A percentile compares a stretch with the other conserved stretches of the same genome.
phyloP scores from a whole-genome alignment of 2,113 vertebrate species.

The Pyxicephalus adspersus region DNA sequence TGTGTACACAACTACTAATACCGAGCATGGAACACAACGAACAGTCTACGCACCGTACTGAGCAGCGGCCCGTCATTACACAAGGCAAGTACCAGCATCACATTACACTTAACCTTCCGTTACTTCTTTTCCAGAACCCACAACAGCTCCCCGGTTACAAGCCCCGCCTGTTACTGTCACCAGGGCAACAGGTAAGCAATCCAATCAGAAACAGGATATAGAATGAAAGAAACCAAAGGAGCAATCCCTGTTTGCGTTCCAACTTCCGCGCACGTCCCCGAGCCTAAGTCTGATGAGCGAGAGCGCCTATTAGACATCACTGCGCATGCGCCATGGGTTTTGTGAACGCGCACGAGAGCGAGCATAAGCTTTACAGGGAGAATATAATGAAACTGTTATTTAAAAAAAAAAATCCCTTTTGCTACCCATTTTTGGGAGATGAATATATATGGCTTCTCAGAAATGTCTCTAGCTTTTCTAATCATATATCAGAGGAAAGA shows the following conservation, averaged over 20 bases:
- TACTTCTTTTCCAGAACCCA: conserved; percentile 12
- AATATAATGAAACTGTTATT: too few relatives aligned
- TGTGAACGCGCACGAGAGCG: neutral
- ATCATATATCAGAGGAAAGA: too few relatives aligned
- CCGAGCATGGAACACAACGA: too few relatives aligned
- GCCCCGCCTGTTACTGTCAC: conserved; percentile 19
- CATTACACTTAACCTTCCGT: neutral
- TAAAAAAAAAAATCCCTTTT: too few relatives aligned
- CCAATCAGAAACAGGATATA: too few relatives aligned
- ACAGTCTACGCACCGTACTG: neutral
- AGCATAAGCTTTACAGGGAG: too few relatives aligned
- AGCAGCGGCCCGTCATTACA: neutral
- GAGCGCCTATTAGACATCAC: neutral
- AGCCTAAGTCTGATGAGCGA: neutral
- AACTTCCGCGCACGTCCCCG: neutral
- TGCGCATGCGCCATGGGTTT: neutral
- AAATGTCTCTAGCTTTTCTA: too few relatives aligned
- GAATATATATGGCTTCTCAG: too few relatives aligned
- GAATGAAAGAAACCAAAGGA: too few relatives aligned
- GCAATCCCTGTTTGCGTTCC: neutral
- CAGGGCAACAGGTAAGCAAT: conserved; percentile 19
- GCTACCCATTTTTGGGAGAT: too few relatives aligned
- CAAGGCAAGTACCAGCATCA: neutral
- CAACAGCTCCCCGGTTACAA: conserved; percentile 34
- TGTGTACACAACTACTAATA: too few relatives aligned